Base-by-base conservation (phyloP, 2,797 vertebrate genomes). In the Gephyroberyx darwinii region DNA sequence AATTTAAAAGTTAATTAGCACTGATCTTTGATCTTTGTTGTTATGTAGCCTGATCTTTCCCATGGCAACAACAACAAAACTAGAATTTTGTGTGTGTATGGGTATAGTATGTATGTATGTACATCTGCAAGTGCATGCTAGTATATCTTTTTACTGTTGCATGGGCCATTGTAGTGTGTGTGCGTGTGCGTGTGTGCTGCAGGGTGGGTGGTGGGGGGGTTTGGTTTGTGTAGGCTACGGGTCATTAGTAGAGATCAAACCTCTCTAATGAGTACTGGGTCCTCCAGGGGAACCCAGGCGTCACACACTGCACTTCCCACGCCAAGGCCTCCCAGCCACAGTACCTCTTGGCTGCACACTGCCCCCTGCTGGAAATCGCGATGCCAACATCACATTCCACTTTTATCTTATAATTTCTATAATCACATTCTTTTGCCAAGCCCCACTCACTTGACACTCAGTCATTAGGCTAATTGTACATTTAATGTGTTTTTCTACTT, bases 351-450 rank as follows among this genome's bases (percentile, higher is more conserved):
- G 88, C 89, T 84, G 58, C 85, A 92, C 65, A 84, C 88, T 94
- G 95, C 95, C 96, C 92, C 88, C 95, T 95, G 87, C 88, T 91
- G 92, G 87, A 77, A 3, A 54, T 20, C 2, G 0, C 22, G 14
- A 19, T 1, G 2, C 35, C 19, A 55, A 12, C n/a, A 37, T 57
- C 33, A 52, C 33, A 64, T 62, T n/a, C 16, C 64, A 67, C 22
- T n/a, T 16, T 0, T 1, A 26, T 26, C 26, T 26, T 26, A 33
- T 4, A 57, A 19, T 67, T 51, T 45, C 22, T 5, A 51, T 14
- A 31, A 30, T 20, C 20, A 30, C 20, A 2, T 66, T 61, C 14
- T 12, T 50, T 57, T 50, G 16, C 8, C 3, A 41, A 26, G 0
- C 1, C n/a, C 13, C 39, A 39, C 30, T 68, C 26, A 64, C 2